Evolutionary conservation across 2,797 vertebrate genomes (phyloP), one percentile per base, ranked within the genome.

Genomic region (Tauraco hartlaubi): DNA sequence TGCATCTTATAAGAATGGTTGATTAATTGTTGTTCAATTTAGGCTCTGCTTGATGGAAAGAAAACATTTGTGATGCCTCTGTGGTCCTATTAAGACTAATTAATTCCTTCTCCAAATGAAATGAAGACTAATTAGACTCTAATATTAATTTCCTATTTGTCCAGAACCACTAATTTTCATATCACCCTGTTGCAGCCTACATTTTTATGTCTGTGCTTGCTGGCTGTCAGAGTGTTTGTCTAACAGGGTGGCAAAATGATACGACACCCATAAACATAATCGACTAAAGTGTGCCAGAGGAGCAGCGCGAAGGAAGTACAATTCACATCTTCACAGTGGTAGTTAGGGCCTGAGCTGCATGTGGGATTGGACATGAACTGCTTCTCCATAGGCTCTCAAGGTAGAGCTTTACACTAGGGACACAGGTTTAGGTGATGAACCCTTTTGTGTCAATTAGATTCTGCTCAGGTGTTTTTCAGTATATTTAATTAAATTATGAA

Each of bases 141-240:
- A 85, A 85, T 88, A 81, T n/a, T 81, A 56, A 74, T 90, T 90
- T 81, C 21, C 37, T 62, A 16, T 82, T 85, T 90, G 56, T 74
- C 52, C 62, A 56, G 66, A 64, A 33, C 26, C 12, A 33, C 61
- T 69, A 9, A 74, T 88, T 92, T 90, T 85, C 79, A 16, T 78
- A 74, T 81, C 75, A 52, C 19, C 33, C 56, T 75, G 31, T 66
- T 92, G 56, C 92, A 90, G 87, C 56, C 61, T 49, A 29, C 43
- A 12, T 78, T 62, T 76, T 67, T 73, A 46, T 41, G 22, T 37
- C 66, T 69, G 10, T 64, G 35, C 26, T 73, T 76, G 64, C 59
- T 81, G 46, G 44, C 18, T 10, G 28, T 75, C 85, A 43, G 12
- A 35, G 25, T 16, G 17, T 72, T 79, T 59, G 39, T 75, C 26